Base-by-base conservation (phyloP, 2,888 invertebrate species). In the Drosophila emarginata region DNA sequence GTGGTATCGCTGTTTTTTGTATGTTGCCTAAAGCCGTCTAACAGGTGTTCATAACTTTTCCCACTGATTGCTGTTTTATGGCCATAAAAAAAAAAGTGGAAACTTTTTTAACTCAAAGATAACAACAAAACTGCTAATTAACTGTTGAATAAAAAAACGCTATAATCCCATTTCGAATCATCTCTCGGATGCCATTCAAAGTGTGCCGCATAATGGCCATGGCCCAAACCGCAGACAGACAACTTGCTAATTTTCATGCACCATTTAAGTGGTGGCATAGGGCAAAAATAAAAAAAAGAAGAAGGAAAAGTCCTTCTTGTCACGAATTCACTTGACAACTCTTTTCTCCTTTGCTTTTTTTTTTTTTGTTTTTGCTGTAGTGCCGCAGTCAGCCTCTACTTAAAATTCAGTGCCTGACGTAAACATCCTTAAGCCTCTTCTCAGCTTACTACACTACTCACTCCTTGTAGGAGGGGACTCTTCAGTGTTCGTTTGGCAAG, bases 171-270 rank as follows among this genome's bases (percentile, higher is more conserved):
- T 23, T 59, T 60, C 66, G 18, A 39, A 23, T 26, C 50, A 61
- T 59, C 67, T 18, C 28, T 6, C 23, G 21, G 56, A 66, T 74
- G 75, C 60, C 79, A 81, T 81, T 83, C 80, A 80, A 83, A 82
- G 83, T 83, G 79, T 83, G 87, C 73, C 84, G 83, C 87, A 86
- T 83, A 83, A 84, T 83, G 73, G 81, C 78, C 82, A 72, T 45
- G 45, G 45, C 45, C 45, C 21, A 0, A 45, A 56, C 80, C 74
- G 71, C 72, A 80, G 80, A 74, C 88, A 81, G 78, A 78, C 84
- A 79, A 80, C 78, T 85, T 80, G 89, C 78, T 90, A 89, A 90
- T 90, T 90, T 90, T 89, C 88, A 90, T 89, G 90, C 88, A 75
- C 82, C 90, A 90, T 90, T 89, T 83, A 89, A 85, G 85, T 5